phyloP scores from a whole-genome alignment of 2,888 invertebrate genomes.

The Lysandra bellargus region DNA sequence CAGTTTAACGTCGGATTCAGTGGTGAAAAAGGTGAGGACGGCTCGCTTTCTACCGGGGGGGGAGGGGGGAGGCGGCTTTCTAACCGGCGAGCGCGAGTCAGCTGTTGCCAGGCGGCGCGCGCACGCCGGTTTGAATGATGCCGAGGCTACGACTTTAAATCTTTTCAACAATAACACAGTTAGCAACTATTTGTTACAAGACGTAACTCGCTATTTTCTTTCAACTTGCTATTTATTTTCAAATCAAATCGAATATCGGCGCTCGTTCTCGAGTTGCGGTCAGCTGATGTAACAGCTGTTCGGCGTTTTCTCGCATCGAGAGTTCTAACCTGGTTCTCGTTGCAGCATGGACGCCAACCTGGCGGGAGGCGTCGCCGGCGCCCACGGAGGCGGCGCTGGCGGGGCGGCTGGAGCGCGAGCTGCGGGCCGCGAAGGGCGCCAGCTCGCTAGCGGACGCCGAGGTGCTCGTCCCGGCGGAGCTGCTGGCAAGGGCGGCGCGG shows the following conservation, averaged over 20 bases:
- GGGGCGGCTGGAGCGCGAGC: slow-evolving; percentile 87
- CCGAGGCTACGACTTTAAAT: not conserved
- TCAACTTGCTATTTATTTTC: not conserved
- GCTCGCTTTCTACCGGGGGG: slow-evolving; percentile 59
- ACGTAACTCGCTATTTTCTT: not conserved
- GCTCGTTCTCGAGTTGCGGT: slow-evolving; percentile 45
- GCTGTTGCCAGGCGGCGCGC: slow-evolving; percentile 76
- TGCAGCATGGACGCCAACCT: slow-evolving; percentile 72
- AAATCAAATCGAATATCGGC: not conserved
- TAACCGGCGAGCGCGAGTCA: slow-evolving; percentile 57
- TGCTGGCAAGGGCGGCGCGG: slow-evolving; percentile 88
- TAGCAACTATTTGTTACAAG: no score
- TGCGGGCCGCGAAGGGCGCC: slow-evolving; percentile 89
- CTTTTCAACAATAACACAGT: not conserved
- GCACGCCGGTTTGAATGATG: slow-evolving; percentile 45
- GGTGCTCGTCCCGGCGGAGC: slow-evolving; percentile 91
- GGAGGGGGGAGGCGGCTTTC: slow-evolving; percentile 67
- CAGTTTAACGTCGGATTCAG: slow-evolving; percentile 88
- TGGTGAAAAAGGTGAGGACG: slow-evolving; percentile 85
- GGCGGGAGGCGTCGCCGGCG: slow-evolving; percentile 75
- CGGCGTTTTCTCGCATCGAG: slow-evolving; percentile 44
- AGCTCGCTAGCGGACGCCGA: slow-evolving; percentile 90
- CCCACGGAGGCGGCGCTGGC: slow-evolving; percentile 85
- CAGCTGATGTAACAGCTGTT: slow-evolving; percentile 72
- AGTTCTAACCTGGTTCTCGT: slow-evolving; percentile 48